phyloP scores from a whole-genome alignment of 2,888 invertebrate genomes.

The Eubasilissa splendida region DNA sequence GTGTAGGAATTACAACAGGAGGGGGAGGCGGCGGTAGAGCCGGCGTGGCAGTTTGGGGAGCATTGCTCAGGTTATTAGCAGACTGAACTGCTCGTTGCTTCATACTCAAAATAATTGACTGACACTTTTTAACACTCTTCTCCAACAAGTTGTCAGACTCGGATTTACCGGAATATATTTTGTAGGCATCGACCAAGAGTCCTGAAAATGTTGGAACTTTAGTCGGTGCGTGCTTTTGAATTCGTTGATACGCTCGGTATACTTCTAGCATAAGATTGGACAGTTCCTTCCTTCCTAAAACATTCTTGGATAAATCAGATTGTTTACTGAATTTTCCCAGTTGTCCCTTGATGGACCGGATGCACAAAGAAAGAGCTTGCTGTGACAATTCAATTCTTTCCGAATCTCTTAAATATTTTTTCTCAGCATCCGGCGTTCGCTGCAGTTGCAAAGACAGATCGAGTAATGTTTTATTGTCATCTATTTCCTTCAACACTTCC shows the following conservation, averaged over 20 bases:
- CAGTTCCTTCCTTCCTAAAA: constrained; percentile 69
- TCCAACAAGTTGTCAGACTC: constrained; percentile 78
- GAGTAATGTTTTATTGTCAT: constrained; percentile 85
- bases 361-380: constrained; percentile 83
- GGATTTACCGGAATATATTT: constrained; percentile 73
- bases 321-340: constrained; percentile 72
- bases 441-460: constrained; percentile 86
- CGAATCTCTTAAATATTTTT: constrained; percentile 89
- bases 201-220: constrained; percentile 77
- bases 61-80: constrained; percentile 63
- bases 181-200: constrained; percentile 81
- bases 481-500: constrained; percentile 84
- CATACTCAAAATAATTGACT: constrained; percentile 74
- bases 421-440: constrained; percentile 88
- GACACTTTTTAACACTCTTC: constrained; percentile 80
- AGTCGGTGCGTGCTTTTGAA: constrained; percentile 75
- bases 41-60: constrained; percentile 59
- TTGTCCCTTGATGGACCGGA: constrained; percentile 79
- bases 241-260: constrained; percentile 80
- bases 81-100: constrained; percentile 70
- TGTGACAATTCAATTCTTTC: constrained; percentile 87
- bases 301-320: constrained; percentile 68
- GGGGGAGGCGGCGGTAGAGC: constrained; percentile 51
- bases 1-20: constrained; percentile 57
- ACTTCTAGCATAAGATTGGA: constrained; percentile 73